These are phyloP conservation scores for Catagonus wagneri DNA, from an alignment of 2,113 vertebrate species.

Conservation along the genomic window DNA sequence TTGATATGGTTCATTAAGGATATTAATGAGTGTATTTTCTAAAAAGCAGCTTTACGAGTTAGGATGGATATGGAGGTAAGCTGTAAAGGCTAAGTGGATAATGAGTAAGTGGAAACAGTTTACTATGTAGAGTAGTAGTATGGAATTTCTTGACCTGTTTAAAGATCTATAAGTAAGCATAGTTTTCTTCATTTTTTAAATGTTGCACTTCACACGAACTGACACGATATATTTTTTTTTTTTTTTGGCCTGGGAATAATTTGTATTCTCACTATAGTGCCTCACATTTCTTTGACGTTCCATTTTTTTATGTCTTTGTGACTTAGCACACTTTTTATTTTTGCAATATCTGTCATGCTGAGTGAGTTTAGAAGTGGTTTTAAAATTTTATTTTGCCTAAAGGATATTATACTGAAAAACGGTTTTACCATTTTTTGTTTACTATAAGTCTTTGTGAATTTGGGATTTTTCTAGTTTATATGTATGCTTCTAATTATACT, in stretches of 20 bases:
- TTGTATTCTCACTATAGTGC: constrained; percentile 28
- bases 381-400: constrained; percentile 41
- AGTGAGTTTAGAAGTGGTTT: constrained; percentile 39
- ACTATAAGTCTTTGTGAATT: constrained; percentile 16
- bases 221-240: background rate
- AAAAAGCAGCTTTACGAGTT: constrained; percentile 12
- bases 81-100: constrained; percentile 6
- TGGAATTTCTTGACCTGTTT: background rate
- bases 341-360: constrained; percentile 10
- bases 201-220: background rate
- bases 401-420: background rate
- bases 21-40: background rate
- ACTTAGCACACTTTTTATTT: constrained; percentile 20
- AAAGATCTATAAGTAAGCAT: background rate
- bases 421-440: constrained; percentile 31
- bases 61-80: background rate
- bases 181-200: background rate
- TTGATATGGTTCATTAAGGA: constrained; percentile 8
- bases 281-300: constrained; percentile 39
- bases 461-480: constrained; percentile 30
- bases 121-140: background rate
- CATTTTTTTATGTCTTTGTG: constrained; percentile 43
- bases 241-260: constrained; percentile 25
- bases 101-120: constrained; percentile 18
- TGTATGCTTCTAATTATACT: background rate